A percentile compares a stretch with the other conserved stretches of the same genome.
phyloP scores from a whole-genome alignment of 1,140 invertebrate species.

The Triops cancriformis region DNA sequence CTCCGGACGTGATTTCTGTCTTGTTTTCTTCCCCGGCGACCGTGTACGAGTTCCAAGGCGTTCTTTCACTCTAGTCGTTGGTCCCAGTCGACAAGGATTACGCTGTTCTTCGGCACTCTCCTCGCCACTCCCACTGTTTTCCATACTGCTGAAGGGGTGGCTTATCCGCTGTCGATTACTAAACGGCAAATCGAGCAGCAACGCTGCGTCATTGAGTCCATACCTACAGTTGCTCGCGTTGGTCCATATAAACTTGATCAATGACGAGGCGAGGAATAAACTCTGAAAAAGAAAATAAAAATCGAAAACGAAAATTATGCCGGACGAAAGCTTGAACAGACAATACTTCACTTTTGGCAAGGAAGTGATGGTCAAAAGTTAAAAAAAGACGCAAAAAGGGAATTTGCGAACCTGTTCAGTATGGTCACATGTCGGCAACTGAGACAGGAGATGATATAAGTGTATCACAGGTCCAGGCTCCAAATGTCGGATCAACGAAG shows the following conservation, averaged over 20 bases:
- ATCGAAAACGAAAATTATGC: too few species aligned
- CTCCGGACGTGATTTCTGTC: neutral
- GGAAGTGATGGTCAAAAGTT: too few species aligned
- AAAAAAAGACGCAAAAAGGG: neutral
- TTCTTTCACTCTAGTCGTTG: neutral
- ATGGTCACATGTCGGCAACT: slow-evolving; percentile 78
- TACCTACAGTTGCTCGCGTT: slow-evolving; percentile 47
- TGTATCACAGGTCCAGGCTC: slow-evolving; percentile 77
- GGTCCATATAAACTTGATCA: slow-evolving; percentile 84
- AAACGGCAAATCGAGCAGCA: slow-evolving; percentile 33
- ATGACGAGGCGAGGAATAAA: slow-evolving; percentile 72
- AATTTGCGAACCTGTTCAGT: slow-evolving; percentile 64
- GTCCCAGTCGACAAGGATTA: neutral
- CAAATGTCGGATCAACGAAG: slow-evolving; percentile 79
- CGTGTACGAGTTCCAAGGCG: slow-evolving; percentile 14
- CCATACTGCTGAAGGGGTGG: slow-evolving; percentile 42
- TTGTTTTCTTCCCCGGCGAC: slow-evolving; percentile 27
- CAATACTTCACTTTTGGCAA: too few species aligned
- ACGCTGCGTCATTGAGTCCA: slow-evolving; percentile 30
- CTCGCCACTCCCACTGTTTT: slow-evolving; percentile 64
- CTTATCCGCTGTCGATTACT: slow-evolving; percentile 31
- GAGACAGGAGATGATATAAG: slow-evolving; percentile 71
- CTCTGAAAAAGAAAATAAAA: slow-evolving; percentile 48
- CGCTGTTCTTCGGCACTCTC: slow-evolving; percentile 56
- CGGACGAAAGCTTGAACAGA: too few species aligned